Evolutionary conservation across 2,797 vertebrate species (phyloP), one percentile per base, ranked within the genome.

Genomic region (Chelonia mydas): DNA sequence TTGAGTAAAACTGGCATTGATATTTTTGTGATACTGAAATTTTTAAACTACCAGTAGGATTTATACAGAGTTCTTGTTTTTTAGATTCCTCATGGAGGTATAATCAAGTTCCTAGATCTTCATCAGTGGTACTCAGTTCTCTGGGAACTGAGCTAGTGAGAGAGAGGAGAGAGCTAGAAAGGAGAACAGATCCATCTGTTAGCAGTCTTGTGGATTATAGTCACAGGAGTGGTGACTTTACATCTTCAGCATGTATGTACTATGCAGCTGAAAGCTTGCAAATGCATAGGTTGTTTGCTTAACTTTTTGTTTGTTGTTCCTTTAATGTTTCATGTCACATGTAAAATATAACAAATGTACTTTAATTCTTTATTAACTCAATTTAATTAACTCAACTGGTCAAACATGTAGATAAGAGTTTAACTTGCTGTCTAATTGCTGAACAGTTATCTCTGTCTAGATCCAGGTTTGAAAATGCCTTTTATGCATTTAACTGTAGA

Each of bases 61-160:
- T 77, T 57, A 28, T 59, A 82, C 41, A 50, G 25, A 72, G 80
- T 54, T 95, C 51, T 88, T 93, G 95, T 86, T 95, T 95, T 94
- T 97, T 97, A 98, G 99, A 99, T 98, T 98, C 99, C 16, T 98
- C 99, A 3, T 99, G 99, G 99, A 98, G 98, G 93, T 99, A 98
- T 92, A 98, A 98, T 97, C 98, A 99, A 50, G 98, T 99, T 91
- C 98, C 99, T 47, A 98, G 98, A 89, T 98, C 99, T 27, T 98
- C 98, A 7, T 98, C 99, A 6, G 93, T 99, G 97, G 98, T 94
- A 98, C 98, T 97, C 96, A 98, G 97, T 89, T 98, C 98, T 57
- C 97, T 98, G 81, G 98, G 98, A 97, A 98, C 98, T 25, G 99
- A 99, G 85, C 96, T 99, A 31, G 95, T 98, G 91, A 98, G 98